Base-by-base conservation (phyloP, 2,797 vertebrate genomes). In the Strix occidentalis region DNA sequence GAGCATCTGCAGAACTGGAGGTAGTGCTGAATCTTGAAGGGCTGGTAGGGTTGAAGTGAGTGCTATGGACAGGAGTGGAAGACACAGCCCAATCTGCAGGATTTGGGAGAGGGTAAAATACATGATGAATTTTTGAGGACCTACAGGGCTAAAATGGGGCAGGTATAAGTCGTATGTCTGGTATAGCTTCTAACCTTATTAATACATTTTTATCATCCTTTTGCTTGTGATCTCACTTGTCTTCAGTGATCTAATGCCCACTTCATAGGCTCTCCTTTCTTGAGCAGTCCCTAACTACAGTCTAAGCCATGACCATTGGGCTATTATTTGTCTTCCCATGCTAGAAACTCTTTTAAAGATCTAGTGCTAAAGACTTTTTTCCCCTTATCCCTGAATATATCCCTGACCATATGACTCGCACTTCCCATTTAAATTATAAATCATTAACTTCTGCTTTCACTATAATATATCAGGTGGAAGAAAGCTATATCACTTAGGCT, bases 371-470 rank as follows among this genome's bases (percentile, higher is more conserved):
- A 50, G 7, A 8, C 3, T 39, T 77, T 81, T 54, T 29, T 0
- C 21, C 12, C 16, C 24, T 68, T 9, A 64, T 43, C 18, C 16
- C 20, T 76, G 43, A 69, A 43, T 63, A 31, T n/a, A 58, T 39
- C 19, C 31, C 19, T 77, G 43, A 18, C 16, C 31, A 31, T 35
- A 10, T 71, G 45, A 53, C 39, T 91, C 0, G 0, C 23, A 5
- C 9, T 92, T 92, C 6, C n/a, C 1, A 2, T 79, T 76, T 65
- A 35, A 78, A 84, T 72, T 39, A 31, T 58, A 79, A 71, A 48
- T 81, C 35, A 45, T 84, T 56, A 50, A 46, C 45, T 57, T 46
- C 11, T 63, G 66, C 66, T 93, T 76, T 84, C 26, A 51, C 39
- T 5, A 2, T 70, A 61, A 46, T 25, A 3, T 69, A 37, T 87